phyloP scores from a whole-genome alignment of 2,888 invertebrate species.

The Pollenia amentaria region DNA sequence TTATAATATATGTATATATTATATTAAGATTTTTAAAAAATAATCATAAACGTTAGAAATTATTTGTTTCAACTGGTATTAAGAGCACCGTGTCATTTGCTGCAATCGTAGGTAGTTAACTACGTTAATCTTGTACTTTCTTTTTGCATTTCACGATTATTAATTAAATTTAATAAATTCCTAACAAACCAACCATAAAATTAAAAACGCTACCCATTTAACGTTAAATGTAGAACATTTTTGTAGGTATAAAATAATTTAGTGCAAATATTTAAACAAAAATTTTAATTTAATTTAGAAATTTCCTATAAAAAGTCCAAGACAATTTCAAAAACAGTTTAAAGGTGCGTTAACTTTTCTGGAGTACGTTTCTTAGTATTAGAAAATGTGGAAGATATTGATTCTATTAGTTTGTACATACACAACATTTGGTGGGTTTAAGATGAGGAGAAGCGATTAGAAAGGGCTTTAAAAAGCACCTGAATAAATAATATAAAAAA shows the following conservation, averaged over 20 bases:
- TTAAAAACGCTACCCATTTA: background rate
- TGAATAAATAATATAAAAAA: constrained; percentile 22
- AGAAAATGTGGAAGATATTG: constrained; percentile 44
- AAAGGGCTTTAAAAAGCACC: background rate
- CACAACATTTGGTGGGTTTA: constrained; percentile 24
- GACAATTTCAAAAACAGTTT: constrained; percentile 14
- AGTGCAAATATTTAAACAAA: background rate
- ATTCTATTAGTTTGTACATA: background rate
- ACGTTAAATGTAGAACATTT: background rate
- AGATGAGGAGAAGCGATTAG: background rate
- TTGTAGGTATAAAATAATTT: background rate
- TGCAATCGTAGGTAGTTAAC: too few relatives aligned
- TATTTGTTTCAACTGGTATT: too few relatives aligned
- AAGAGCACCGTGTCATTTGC: too few relatives aligned
- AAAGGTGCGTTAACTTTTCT: background rate
- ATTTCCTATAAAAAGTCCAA: constrained; percentile 12
- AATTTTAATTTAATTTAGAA: background rate
- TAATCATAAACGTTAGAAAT: too few relatives aligned
- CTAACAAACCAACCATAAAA: background rate
- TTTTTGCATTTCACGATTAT: too few relatives aligned
- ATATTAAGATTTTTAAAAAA: too few relatives aligned
- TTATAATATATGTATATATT: too few relatives aligned
- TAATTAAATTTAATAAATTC: background rate
- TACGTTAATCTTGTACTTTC: too few relatives aligned
- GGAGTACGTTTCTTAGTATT: background rate